phyloP scores from a whole-genome alignment of 2,113 vertebrate genomes.

The Sakesphorus luctuosus region DNA sequence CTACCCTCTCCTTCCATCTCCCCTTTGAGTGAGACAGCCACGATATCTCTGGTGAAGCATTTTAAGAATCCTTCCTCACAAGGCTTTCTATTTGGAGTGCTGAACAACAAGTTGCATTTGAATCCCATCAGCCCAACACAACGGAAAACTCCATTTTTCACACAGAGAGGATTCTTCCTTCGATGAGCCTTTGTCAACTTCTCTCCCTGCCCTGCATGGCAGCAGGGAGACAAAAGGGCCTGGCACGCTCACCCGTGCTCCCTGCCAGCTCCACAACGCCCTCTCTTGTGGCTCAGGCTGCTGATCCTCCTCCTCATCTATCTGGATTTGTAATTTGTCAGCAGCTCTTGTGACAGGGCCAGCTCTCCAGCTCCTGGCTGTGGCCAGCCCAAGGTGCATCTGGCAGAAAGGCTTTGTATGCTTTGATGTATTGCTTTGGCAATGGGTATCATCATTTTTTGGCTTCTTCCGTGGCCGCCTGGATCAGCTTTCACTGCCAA shows the following conservation, averaged over 20 bases:
- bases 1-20: not conserved
- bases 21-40: fast-evolving
- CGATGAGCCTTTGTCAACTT: not conserved
- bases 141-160: not conserved
- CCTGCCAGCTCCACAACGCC: constrained; percentile 67
- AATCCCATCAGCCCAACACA: constrained; percentile 24
- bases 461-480: not conserved
- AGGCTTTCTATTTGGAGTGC: constrained; percentile 29
- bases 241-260: constrained; percentile 27
- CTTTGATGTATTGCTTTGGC: constrained; percentile 46
- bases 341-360: constrained; percentile 15
- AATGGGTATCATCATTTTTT: not conserved
- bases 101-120: constrained; percentile 6
- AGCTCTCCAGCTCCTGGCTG: constrained; percentile 46
- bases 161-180: constrained; percentile 38
- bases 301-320: constrained; percentile 56
- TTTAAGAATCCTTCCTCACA: not conserved
- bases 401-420: constrained; percentile 61
- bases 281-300: constrained; percentile 60
- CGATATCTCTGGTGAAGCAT: not conserved
- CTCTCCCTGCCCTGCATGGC: constrained; percentile 53
- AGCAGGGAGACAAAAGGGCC: constrained; percentile 66
- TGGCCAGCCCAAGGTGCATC: constrained; percentile 66
- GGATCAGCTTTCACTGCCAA: constrained; percentile 32
- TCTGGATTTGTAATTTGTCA: constrained; percentile 25